phyloP scores from a whole-genome alignment of 2,797 vertebrate species.

The Heteromormyrus szaboi region DNA sequence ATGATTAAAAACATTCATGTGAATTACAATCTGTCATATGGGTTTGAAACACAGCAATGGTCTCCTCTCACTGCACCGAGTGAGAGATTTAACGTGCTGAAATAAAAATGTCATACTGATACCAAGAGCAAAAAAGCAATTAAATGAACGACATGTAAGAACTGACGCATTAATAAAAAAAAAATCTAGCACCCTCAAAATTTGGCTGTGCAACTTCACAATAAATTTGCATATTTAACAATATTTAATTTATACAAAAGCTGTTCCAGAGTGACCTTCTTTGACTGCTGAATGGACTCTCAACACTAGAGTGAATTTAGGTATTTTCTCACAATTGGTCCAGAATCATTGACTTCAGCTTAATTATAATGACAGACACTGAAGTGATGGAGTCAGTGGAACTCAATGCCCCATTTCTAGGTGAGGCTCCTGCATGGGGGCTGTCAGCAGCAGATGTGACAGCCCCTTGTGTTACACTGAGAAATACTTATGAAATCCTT shows the following conservation, averaged over 20 bases:
- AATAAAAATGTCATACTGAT: not conserved
- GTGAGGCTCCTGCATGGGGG: slow-evolving; percentile 95
- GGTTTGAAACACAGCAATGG: not conserved
- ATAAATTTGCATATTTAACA: slow-evolving; percentile 3
- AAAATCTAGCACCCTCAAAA: slow-evolving; percentile 8
- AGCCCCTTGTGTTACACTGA: slow-evolving; percentile 76
- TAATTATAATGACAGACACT: slow-evolving; percentile 99
- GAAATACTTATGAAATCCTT: slow-evolving; percentile 97
- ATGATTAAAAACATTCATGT: slow-evolving; percentile 40
- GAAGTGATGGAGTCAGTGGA: slow-evolving; percentile 91
- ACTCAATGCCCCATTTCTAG: slow-evolving; percentile 94
- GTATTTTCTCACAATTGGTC: slow-evolving; percentile 96
- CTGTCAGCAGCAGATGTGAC: slow-evolving; percentile 99
- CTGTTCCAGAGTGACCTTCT: slow-evolving; percentile 23
- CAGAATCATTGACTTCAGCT: slow-evolving; percentile 99
- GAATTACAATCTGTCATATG: slow-evolving; percentile 67
- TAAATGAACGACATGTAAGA: not conserved
- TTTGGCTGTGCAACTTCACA: slow-evolving; percentile 6
- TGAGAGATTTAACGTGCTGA: not conserved
- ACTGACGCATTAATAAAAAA: not conserved
- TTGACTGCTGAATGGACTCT: slow-evolving; percentile 37
- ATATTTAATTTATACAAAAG: slow-evolving; percentile 14
- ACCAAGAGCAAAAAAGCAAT: slow-evolving; percentile 15
- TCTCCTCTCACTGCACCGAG: not conserved
- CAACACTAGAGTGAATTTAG: slow-evolving; percentile 80